Evolutionary conservation across 1,140 invertebrate species (phyloP).

Genomic region (Aphaenogaster ashmeadi): DNA sequence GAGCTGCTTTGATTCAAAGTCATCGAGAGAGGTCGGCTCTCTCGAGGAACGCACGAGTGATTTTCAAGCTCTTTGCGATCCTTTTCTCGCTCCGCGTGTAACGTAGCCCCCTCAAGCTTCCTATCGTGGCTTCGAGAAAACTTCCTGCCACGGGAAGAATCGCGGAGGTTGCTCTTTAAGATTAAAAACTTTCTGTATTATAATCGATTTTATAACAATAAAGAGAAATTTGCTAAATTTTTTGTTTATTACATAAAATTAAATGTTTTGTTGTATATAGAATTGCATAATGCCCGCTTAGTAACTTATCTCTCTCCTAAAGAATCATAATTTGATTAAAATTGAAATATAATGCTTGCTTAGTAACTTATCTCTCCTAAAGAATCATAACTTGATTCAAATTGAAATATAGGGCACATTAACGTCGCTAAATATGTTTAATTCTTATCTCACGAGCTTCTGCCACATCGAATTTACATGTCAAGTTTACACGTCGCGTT

Average conservation of each 20-base stretch:
- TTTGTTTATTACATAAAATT: background rate
- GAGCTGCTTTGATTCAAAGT: constrained; percentile 81
- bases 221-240: background rate
- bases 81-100: constrained; percentile 63
- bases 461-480: constrained; percentile 3
- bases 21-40: constrained; percentile 80
- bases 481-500: constrained; percentile 29
- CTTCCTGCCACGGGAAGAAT: background rate
- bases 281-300: background rate
- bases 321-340: constrained; percentile 13
- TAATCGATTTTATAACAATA: background rate
- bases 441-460: constrained; percentile 30
- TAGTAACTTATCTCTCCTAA: background rate
- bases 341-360: background rate
- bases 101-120: constrained; percentile 15
- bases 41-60: constrained; percentile 79
- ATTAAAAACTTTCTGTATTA: background rate
- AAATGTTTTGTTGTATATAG: background rate
- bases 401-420: background rate
- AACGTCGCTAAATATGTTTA: background rate
- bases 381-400: constrained; percentile 6
- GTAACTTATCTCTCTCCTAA: background rate
- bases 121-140: constrained; percentile 2
- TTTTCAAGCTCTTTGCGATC: constrained; percentile 76
- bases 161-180: background rate